Evolutionary conservation across 2,888 invertebrate species (phyloP), one percentile per base, ranked within the genome.

Genomic region (Drepana falcataria): DNA sequence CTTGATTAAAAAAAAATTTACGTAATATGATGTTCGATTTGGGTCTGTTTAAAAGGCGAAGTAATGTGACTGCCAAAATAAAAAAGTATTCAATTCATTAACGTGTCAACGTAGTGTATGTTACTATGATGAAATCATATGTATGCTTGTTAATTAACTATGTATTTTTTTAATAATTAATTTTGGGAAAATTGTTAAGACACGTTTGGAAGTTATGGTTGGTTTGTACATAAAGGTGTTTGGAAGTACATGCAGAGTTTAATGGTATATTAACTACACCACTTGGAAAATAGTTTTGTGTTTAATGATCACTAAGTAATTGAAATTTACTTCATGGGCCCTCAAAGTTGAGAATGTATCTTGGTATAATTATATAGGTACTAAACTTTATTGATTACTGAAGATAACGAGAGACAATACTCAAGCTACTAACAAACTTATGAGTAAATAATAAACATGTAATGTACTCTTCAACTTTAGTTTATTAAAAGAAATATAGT

Each of bases 11-110:
- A 4, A 4, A 21, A 21, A 21, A 21, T 21, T 21, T 21, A 21
- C 21, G 21, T 21, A 21, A 21, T 21, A 21, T 21, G 21, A 21
- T 21, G 21, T 21, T 21, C 21, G 21, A 21, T 21, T 21, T 21
- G 21, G 21, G 21, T 21, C 21, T 21, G 9, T 44, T 44, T 44
- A 9, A 52, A 58, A 63, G 58, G 35, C 44, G 68, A 66, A 73
- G 79, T 78, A 78, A 79, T 79, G 78, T 80, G 83, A 81, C 83
- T 82, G 86, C 87, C 85, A 86, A 87, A 85, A 79, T 75, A 78
- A 62, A 79, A 81, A 44, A 85, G 85, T 86, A 86, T 86, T 84
- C 72, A 71, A 86, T 86, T 84, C 72, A 71, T 71, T 64, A 69
- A 69, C 62, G 81, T 83, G 80, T 83, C 77, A 79, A 83, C 66